A percentile compares a stretch with the other conserved stretches of the same genome.
Evolutionary conservation across 1,140 invertebrate species (phyloP).

Genomic region (Lordiphosa collinella): DNA sequence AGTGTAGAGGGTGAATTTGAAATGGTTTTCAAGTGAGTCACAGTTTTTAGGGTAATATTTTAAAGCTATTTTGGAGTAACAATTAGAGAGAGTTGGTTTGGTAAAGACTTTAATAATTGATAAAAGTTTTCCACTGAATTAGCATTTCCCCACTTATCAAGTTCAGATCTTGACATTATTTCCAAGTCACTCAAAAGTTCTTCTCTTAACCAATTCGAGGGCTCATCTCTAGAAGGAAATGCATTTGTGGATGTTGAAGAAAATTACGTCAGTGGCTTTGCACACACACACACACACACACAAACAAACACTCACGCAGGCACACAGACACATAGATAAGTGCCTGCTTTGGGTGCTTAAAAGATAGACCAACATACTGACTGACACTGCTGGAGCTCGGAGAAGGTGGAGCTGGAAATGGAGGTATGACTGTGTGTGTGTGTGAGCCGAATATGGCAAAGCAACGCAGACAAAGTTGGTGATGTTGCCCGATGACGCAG

Average conservation of each 20-base stretch:
- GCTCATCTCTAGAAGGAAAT: constrained; percentile 51
- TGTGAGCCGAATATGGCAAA: constrained; percentile 54
- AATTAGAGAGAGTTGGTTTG: no score
- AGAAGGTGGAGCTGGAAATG: constrained; percentile 10
- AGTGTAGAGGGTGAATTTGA: background rate
- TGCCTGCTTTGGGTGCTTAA: constrained; percentile 63
- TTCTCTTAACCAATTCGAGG: constrained; percentile 6
- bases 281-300: constrained; percentile 29
- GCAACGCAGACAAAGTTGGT: constrained; percentile 45
- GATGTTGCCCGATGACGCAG: constrained; percentile 45
- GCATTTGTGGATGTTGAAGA: constrained; percentile 64
- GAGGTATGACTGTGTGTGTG: constrained; percentile 20
- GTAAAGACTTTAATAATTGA: no score
- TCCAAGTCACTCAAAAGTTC: background rate
- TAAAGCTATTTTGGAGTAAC: no score
- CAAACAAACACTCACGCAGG: no score
- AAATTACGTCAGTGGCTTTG: constrained; percentile 68
- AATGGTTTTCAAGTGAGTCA: background rate
- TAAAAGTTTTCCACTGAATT: no score
- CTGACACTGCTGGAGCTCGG: no score
- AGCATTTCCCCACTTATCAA: no score
- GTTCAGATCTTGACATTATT: background rate
- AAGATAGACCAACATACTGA: constrained; percentile 41
- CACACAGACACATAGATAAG: constrained; percentile 38
- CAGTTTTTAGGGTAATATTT: no score